Evolutionary conservation across 2,797 vertebrate species (phyloP).

Genomic region (Otolemur crassicaudatus): DNA sequence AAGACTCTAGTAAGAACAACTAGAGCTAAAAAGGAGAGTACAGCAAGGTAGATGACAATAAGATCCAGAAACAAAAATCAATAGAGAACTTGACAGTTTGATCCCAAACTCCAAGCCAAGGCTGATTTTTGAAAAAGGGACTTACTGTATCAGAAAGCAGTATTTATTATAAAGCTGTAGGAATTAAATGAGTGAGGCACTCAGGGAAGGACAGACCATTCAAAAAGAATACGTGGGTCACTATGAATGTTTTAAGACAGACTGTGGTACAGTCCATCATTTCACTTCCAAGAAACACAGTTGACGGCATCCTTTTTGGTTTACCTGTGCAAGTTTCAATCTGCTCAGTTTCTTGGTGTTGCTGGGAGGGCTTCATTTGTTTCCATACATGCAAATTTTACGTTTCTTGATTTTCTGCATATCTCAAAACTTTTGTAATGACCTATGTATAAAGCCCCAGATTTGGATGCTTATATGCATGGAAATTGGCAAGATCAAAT

Average conservation of each 20-base stretch:
- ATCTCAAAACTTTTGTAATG: too few species aligned
- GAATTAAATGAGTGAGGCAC: neutral
- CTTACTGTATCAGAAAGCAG: neutral
- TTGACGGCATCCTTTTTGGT: too few species aligned
- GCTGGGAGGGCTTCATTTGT: too few species aligned
- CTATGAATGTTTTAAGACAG: too few species aligned
- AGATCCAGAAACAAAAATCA: conserved; percentile 21
- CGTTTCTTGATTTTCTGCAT: too few species aligned
- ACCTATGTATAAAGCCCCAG: neutral
- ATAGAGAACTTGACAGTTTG: neutral
- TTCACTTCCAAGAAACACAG: too few species aligned
- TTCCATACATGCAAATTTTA: too few species aligned
- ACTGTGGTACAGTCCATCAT: too few species aligned
- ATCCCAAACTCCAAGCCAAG: neutral
- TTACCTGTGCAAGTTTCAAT: too few species aligned
- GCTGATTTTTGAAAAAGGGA: neutral
- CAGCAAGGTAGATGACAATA: neutral
- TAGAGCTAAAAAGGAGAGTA: neutral
- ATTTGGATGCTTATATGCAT: neutral
- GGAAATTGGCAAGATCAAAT: neutral
- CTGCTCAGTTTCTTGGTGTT: too few species aligned
- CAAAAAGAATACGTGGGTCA: neutral
- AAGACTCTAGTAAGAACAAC: neutral
- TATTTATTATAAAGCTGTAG: conserved; percentile 10
- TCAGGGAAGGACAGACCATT: neutral